Base-by-base conservation (phyloP, 2,888 invertebrate genomes). In the Standfussiana lucernea region DNA sequence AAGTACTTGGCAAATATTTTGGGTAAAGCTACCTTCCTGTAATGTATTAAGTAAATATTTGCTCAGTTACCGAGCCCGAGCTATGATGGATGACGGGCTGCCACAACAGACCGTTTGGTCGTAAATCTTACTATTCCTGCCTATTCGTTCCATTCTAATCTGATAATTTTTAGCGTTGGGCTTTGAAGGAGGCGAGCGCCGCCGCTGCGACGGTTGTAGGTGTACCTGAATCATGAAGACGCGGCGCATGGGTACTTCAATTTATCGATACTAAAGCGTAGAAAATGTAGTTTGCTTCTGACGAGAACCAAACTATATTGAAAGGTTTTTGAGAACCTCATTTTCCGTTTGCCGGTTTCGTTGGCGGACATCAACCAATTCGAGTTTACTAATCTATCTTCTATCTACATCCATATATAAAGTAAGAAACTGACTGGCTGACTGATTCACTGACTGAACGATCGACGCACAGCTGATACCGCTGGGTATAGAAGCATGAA, bases 21-120 rank as follows among this genome's bases (percentile, higher is more conserved):
- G 50, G 21, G 18, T 50, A 28, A 47, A 77, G 66, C 76, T 72
- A 69, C 80, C 72, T 75, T 72, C 70, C 79, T 77, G 76, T 88
- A 90, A 90, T 89, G 89, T 89, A 91, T 90, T 89, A 85, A 79
- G 87, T 82, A 91, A 92, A 91, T 88, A 83, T 90, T 91, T 89
- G 75, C 72, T 64, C 74, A 77, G 83, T 81, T 74, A 82, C 78
- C 79, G 76, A 82, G 75, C 80, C 78, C 74, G 68, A 79, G 78
- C 76, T 79, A 88, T 91, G 92, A 92, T 73, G 85, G 86, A 92
- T 90, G 86, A 80, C 69, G 72, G 47, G 72, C 78, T 78, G 71
- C 82, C 79, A 75, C 78, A 75, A 75, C 70, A 77, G 75, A 56
- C 70, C 62, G 32, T 82, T 72, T 72, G 45, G 66, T 75, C 77